phyloP scores from a whole-genome alignment of 2,888 invertebrate genomes.

The Gandaritis pyraliata region DNA sequence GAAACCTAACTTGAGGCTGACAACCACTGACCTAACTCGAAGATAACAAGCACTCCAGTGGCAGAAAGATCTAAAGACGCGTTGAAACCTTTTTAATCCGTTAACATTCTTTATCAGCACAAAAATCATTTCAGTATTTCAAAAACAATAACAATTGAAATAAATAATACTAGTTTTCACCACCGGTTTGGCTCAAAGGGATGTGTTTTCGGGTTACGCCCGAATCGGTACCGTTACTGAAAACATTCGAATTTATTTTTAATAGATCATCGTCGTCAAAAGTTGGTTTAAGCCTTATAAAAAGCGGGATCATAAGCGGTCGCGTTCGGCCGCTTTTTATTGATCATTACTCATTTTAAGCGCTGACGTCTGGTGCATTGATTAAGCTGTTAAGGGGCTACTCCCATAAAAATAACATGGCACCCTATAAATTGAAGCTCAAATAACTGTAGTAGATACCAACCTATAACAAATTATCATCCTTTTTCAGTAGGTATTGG shows the following conservation, averaged over 20 bases:
- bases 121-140: no score
- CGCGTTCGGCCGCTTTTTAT: constrained; percentile 68
- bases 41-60: no score
- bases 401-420: constrained; percentile 54
- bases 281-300: not conserved
- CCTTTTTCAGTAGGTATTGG: no score
- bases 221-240: no score
- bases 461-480: not conserved
- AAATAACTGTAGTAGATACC: constrained; percentile 5
- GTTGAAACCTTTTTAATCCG: not conserved
- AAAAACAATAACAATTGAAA: no score
- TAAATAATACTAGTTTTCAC: no score
- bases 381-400: constrained; percentile 72
- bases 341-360: constrained; percentile 78
- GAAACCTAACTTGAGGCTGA: not conserved
- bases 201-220: no score
- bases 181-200: no score
- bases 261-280: not conserved
- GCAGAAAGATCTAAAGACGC: not conserved
- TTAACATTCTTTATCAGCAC: no score
- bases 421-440: constrained; percentile 28
- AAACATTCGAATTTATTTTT: no score
- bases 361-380: constrained; percentile 61
- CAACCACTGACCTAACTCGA: not conserved
- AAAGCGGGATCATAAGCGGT: constrained; percentile 54